A percentile compares a stretch with the other conserved stretches of the same genome.
phyloP scores from a whole-genome alignment of 1,140 invertebrate genomes.

The Papilio xuthus region DNA sequence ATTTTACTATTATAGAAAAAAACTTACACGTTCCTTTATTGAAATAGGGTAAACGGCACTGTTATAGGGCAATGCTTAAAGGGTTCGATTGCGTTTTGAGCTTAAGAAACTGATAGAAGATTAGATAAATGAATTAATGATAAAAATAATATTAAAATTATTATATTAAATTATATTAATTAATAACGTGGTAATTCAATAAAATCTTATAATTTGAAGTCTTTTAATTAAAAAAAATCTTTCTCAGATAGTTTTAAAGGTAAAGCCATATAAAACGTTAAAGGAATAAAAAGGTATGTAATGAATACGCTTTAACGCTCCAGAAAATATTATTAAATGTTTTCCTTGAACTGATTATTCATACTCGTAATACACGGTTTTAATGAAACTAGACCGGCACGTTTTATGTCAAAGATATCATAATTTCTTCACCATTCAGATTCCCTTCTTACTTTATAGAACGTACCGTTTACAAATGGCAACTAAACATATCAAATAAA shows the following conservation, averaged over 20 bases:
- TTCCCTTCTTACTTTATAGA: background rate
- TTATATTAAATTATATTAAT: too few species aligned
- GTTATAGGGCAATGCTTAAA: too few species aligned
- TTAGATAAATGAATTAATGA: too few species aligned
- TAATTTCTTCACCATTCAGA: background rate
- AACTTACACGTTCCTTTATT: background rate
- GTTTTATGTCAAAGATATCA: background rate
- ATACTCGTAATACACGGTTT: background rate
- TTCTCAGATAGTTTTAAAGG: background rate
- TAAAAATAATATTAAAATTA: background rate
- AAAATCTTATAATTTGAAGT: background rate
- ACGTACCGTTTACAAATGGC: background rate
- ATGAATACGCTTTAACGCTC: background rate
- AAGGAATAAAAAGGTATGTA: background rate
- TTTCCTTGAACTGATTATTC: background rate
- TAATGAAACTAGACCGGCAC: background rate
- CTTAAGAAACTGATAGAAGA: too few species aligned
- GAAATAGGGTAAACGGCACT: background rate
- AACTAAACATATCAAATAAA: too few species aligned
- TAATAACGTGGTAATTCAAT: background rate
- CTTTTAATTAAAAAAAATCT: background rate
- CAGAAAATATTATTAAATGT: constrained; percentile 1
- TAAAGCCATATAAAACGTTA: background rate
- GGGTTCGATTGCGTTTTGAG: too few species aligned
- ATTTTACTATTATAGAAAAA: background rate